Conservation (phyloP, 2,797 vertebrate species). For the Acanthiza pusilla region DNA sequence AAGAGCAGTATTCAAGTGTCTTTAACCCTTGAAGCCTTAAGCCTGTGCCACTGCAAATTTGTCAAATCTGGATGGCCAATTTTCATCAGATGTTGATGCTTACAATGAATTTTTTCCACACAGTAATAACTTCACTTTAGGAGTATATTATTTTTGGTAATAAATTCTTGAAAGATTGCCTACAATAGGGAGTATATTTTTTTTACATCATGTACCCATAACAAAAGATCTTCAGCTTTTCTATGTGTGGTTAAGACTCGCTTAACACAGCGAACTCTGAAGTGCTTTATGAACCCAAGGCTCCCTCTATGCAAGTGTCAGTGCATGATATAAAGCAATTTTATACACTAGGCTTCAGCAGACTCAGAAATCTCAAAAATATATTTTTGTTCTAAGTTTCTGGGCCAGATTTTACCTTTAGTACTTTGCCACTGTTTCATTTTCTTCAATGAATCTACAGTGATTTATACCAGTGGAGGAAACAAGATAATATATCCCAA, state of each 20-base stretch:
- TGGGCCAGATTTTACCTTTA: background rate
- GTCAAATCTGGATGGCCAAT: slow-evolving; percentile 26
- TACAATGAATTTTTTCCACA: background rate
- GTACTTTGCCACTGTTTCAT: background rate
- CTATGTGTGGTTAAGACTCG: background rate
- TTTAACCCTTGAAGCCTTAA: slow-evolving; percentile 80
- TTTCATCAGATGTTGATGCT: background rate
- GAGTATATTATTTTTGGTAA: slow-evolving; percentile 24
- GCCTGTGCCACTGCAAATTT: slow-evolving; percentile 35
- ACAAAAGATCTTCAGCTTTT: background rate
- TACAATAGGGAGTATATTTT: background rate
- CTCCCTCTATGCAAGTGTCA: slow-evolving; percentile 53
- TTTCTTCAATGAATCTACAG: background rate
- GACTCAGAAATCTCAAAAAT: background rate
- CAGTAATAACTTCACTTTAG: background rate
- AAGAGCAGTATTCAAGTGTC: slow-evolving; percentile 62
- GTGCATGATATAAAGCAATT: slow-evolving; percentile 41
- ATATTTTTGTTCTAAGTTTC: background rate
- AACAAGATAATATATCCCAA: background rate
- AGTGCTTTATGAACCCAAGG: slow-evolving; percentile 64
- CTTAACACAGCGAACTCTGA: slow-evolving; percentile 55
- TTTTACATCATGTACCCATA: slow-evolving; percentile 31
- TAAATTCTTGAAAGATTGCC: background rate
- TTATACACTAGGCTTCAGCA: background rate
- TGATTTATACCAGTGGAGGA: slow-evolving; percentile 43